Evolutionary conservation across 2,113 vertebrate genomes (phyloP), one percentile per base, ranked within the genome.

Genomic region (Egretta garzetta): DNA sequence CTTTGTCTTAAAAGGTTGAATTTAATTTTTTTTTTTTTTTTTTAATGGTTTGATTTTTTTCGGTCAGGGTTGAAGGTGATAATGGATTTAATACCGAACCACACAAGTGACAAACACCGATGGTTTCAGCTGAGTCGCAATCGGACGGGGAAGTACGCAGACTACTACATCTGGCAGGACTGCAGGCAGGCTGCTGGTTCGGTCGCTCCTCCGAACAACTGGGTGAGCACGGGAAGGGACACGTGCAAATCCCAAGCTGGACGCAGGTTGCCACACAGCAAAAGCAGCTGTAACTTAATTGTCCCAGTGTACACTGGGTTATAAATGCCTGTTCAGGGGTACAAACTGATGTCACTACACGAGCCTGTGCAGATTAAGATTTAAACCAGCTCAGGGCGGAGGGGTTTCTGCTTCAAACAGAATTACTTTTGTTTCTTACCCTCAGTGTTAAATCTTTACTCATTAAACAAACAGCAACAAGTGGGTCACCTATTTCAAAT

Each of bases 11-110:
- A 71, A 47, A 59, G 10, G 32, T n/a, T 76, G 14, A 39, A 50
- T 55, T 14, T 27, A 24, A 76, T 13, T 4, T 39, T 39, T 39
- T 39, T 43, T 39, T 39, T 39, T 43, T 43, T 43, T 28, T 37
- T 91, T 84, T 94, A 10, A 11, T 50, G 35, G 6, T 81, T 66
- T 88, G 18, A 26, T 90, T 90, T 72, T n/a, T 63, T 59, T 67
- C 28, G 66, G 23, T 32, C 98, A 99, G 99, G 99, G 95, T 85
- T 99, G 74, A 99, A 99, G 97, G 91, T 99, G 95, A 99, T 99
- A 58, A 99, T 99, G 72, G 99, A 99, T 96, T 99, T 99, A 76
- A 99, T 99, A 97, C 99, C 99, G 59, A 99, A 99, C 97, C 99
- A 99, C 79, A 99, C 99, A 41, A 99, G 99, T 26, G 98, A 99